These are phyloP conservation scores for Lophius americanus DNA, from an alignment of 2,797 vertebrate species.

Conservation along the genomic window DNA sequence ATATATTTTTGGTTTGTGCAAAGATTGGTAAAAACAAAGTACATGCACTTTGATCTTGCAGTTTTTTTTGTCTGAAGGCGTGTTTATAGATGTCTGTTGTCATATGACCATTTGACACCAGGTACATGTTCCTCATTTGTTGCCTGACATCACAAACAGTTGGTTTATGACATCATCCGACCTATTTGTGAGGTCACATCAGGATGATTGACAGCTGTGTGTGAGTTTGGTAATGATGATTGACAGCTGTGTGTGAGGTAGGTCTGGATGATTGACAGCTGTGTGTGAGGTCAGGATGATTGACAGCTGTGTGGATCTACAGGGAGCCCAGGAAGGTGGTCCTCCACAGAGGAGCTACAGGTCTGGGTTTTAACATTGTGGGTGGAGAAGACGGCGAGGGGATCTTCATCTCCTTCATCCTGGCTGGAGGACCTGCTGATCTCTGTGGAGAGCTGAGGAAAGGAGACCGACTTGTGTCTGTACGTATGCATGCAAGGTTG, in stretches of 20 bases:
- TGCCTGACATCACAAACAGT: too few species aligned
- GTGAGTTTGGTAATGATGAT: too few species aligned
- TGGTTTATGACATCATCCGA: background rate
- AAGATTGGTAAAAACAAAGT: too few species aligned
- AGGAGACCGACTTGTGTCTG: slow-evolving; percentile 95
- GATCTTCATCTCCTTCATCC: slow-evolving; percentile 99
- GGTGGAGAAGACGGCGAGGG: slow-evolving; percentile 98
- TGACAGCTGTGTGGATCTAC: slow-evolving; percentile 31
- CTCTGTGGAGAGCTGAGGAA: slow-evolving; percentile 95
- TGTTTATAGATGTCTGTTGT: too few species aligned
- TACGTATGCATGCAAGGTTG: slow-evolving; percentile 56
- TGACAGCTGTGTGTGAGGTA: too few species aligned
- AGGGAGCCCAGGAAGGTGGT: slow-evolving; percentile 95
- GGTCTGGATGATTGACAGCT: background rate
- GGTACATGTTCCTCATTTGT: too few species aligned
- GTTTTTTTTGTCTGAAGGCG: too few species aligned
- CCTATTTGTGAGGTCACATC: background rate
- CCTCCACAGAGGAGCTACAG: slow-evolving; percentile 92
- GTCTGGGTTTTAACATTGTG: slow-evolving; percentile 98
- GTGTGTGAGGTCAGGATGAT: background rate
- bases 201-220: background rate
- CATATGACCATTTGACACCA: too few species aligned
- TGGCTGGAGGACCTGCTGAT: slow-evolving; percentile 96
- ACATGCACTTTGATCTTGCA: too few species aligned
- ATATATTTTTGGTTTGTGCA: too few species aligned